These are phyloP conservation scores for Malurus alboscapulatus DNA, from an alignment of 2,113 vertebrate species.

Conservation along the genomic window DNA sequence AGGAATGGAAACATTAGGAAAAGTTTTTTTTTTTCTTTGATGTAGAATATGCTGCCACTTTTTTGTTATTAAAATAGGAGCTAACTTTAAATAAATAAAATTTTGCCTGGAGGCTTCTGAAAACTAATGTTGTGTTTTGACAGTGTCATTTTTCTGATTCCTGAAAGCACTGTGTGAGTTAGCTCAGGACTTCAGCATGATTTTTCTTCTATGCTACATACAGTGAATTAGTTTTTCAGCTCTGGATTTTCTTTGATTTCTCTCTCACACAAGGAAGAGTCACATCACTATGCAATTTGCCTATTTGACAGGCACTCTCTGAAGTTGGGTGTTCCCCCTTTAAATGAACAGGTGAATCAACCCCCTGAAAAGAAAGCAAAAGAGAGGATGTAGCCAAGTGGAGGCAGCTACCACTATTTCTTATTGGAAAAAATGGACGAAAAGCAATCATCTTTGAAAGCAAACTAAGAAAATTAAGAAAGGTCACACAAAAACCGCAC, in stretches of 20 bases:
- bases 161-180: conserved; percentile 67
- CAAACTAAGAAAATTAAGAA: background rate
- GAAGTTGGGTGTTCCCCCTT: background rate
- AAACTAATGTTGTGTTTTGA: conserved; percentile 75
- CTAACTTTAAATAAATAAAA: conserved; percentile 82
- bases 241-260: conserved; percentile 59
- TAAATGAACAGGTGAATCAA: background rate
- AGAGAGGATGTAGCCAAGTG: background rate
- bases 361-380: background rate
- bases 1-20: conserved; percentile 72
- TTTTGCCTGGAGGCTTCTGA: conserved; percentile 74
- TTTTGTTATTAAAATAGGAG: conserved; percentile 76
- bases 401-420: background rate
- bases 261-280: background rate
- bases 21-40: conserved; percentile 70
- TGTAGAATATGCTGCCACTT: conserved; percentile 69
- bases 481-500: background rate
- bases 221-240: conserved; percentile 45
- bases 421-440: background rate
- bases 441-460: background rate
- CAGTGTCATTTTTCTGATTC: conserved; percentile 69
- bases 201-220: conserved; percentile 57
- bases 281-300: conserved; percentile 8
- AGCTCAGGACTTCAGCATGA: conserved; percentile 59
- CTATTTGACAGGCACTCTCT: background rate